Percentiles rank a stretch among this genome's conserved stretches.
Conservation (phyloP, 2,797 vertebrate species). For the Alosa sapidissima region DNA sequence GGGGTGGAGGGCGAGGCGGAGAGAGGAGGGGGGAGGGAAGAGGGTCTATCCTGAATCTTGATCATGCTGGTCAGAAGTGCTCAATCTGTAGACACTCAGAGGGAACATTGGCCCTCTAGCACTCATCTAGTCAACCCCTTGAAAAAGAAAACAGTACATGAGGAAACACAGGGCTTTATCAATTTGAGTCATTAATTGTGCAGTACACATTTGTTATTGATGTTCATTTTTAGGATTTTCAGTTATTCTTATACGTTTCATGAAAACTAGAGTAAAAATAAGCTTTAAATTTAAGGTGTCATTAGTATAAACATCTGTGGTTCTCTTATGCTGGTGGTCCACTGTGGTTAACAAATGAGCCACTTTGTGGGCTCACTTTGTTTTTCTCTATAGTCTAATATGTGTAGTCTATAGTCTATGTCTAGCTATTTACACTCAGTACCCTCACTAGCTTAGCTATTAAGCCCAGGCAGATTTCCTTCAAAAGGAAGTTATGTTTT, state of each 20-base stretch:
- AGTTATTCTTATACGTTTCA: background rate
- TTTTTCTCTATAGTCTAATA: background rate
- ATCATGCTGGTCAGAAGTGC: background rate
- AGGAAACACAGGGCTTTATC: background rate
- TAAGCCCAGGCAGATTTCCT: background rate
- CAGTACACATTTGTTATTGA: background rate
- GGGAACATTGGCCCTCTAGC: background rate
- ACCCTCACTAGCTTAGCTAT: background rate
- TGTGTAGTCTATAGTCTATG: background rate
- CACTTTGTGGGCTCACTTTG: background rate
- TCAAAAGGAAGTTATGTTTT: constrained; percentile 10
- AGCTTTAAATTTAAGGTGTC: background rate
- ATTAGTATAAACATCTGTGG: background rate
- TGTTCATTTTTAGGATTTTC: background rate
- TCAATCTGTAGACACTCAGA: background rate
- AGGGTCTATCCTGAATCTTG: constrained; percentile 1
- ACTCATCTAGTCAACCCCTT: background rate
- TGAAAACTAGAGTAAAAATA: background rate
- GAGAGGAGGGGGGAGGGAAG: background rate
- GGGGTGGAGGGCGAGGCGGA: background rate
- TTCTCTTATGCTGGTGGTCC: background rate
- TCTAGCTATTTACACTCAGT: background rate
- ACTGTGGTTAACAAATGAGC: background rate
- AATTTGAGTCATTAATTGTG: background rate
- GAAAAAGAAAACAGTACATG: background rate